A percentile compares a stretch with the other conserved stretches of the same genome.
These are phyloP conservation scores for Saxidomus purpurata DNA, from an alignment of 1,140 invertebrate genomes.

Conservation along the genomic window DNA sequence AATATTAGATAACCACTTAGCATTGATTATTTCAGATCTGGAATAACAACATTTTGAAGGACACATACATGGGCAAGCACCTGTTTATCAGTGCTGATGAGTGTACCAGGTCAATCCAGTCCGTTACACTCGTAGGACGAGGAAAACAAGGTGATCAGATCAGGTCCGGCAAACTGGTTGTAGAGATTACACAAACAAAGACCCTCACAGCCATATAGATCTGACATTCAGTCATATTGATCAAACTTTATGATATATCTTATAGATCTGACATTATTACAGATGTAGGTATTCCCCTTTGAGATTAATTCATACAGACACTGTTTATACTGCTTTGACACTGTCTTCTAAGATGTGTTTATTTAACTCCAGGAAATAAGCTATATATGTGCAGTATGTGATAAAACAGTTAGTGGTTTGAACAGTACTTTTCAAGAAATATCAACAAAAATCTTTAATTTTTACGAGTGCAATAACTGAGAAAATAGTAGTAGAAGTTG, in stretches of 20 bases:
- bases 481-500: too few species aligned
- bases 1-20: too few species aligned
- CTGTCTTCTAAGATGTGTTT: too few species aligned
- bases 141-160: conserved; percentile 75
- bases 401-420: too few species aligned
- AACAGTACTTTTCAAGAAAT: too few species aligned
- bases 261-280: not conserved
- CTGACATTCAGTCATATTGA: not conserved
- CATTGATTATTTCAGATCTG: conserved; percentile 85
- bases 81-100: conserved; percentile 82
- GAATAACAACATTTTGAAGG: conserved; percentile 84
- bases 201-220: conserved; percentile 74
- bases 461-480: too few species aligned
- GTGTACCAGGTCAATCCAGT: conserved; percentile 67
- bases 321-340: too few species aligned
- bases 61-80: conserved; percentile 84
- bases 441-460: too few species aligned
- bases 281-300: too few species aligned
- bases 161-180: conserved; percentile 78
- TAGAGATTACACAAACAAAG: conserved; percentile 78
- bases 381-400: too few species aligned
- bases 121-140: conserved; percentile 78
- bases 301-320: too few species aligned
- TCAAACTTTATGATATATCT: not conserved
- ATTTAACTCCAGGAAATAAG: too few species aligned